phyloP scores from a whole-genome alignment of 1,140 invertebrate species.

The Batillaria attramentaria region DNA sequence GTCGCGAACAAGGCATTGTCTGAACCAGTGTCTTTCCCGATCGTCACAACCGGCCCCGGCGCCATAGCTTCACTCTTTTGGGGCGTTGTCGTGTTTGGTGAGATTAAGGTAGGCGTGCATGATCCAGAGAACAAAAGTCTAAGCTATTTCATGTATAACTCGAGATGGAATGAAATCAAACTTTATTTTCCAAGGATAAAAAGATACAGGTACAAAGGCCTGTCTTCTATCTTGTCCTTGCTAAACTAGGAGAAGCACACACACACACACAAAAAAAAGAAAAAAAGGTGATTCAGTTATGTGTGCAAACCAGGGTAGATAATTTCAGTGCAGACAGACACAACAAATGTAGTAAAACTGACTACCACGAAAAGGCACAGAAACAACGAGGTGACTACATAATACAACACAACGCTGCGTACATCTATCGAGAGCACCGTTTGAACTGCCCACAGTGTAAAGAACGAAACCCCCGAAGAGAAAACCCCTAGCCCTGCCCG shows the following conservation, averaged over 20 bases:
- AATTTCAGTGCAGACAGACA: background rate
- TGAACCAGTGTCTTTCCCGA: constrained; percentile 72
- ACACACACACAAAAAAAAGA: background rate
- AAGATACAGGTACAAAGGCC: background rate
- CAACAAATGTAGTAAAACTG: no score
- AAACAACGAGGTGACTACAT: no score
- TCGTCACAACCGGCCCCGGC: constrained; percentile 65
- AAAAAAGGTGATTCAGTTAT: background rate
- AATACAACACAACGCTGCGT: no score
- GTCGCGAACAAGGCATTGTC: constrained; percentile 71
- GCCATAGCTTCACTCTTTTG: constrained; percentile 60
- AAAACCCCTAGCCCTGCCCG: no score
- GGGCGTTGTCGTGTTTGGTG: constrained; percentile 64
- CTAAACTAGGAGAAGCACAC: background rate
- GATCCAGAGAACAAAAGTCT: background rate
- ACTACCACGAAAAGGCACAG: no score
- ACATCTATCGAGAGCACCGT: no score
- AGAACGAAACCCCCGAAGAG: no score
- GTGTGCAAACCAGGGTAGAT: background rate
- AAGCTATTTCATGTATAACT: background rate
- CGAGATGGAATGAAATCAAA: background rate
- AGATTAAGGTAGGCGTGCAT: constrained; percentile 56
- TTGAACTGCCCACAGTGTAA: no score
- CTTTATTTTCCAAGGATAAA: background rate
- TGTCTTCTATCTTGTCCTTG: no score